Base-by-base conservation (phyloP, 2,113 vertebrate species). In the Alexandromys fortis region DNA sequence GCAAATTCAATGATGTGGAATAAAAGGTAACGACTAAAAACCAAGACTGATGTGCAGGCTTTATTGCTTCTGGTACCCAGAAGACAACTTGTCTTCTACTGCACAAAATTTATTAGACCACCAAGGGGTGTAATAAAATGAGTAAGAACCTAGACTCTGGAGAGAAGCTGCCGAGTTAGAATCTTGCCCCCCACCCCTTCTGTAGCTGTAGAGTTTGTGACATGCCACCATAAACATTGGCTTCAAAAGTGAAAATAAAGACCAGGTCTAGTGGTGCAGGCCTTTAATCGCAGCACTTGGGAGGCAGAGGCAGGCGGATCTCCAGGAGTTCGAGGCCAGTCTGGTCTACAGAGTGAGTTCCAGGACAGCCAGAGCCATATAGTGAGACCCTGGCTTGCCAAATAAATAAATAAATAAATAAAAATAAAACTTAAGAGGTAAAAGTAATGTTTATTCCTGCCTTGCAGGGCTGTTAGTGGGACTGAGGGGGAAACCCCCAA, bases 41-140 rank as follows among this genome's bases (percentile, higher is more conserved):
- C 79, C n/a, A 82, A 55, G 49, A 79, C 22, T 42, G 13, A 30
- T 30, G 14, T 75, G 8, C 21, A 68, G 63, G 17, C 67, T 86
- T 90, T 67, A 73, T 72, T 55, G 42, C 13, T n/a, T 73, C 13
- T 55, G 17, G 5, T 3, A 13, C 47, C 8, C 30, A 6, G 10
- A 17, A 88, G 76, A n/a, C 14, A 38, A 28, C 26, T 38, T 45
- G n/a, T 70, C 76, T 77, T 91, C 76, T 63, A 68, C 47, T 45
- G 8, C n/a, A 17, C 3, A 42, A 26, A 30, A 42, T 30, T 9
- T 85, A 30, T n/a, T 45, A 47, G 68, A 65, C 58, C 16, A 67
- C 10, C 10, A 28, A 12, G 1, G 33, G 17, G 38, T 2, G 35
- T 2, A 2, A 8, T 10, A 7, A 3, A 61, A 33, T 21, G 24